Conservation (phyloP, 2,113 vertebrate species). For the Hylia prasina region DNA sequence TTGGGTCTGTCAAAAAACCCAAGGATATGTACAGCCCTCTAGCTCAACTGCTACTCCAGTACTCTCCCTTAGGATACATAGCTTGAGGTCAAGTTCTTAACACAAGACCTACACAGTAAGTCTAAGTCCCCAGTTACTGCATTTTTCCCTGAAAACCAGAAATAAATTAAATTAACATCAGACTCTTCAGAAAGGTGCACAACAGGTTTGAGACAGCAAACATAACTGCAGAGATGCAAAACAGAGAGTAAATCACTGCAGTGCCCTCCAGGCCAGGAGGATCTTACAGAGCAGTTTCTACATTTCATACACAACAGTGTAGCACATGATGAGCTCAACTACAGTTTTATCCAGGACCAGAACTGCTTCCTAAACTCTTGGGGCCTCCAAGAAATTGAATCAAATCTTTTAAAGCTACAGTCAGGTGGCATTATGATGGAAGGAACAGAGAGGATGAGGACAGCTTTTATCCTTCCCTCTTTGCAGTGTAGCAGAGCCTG, state of each 20-base stretch:
- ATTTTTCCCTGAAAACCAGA: neutral
- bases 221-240: neutral
- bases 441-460: neutral
- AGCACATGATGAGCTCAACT: neutral
- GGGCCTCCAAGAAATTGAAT: neutral
- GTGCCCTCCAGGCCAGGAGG: neutral
- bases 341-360: neutral
- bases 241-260: neutral
- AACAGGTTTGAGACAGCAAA: neutral
- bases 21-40: neutral
- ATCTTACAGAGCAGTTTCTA: neutral
- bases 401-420: neutral
- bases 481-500: fast-evolving
- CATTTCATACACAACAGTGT: neutral
- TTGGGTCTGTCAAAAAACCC: neutral
- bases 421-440: neutral
- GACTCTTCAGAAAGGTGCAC: neutral
- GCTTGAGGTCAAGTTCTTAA: neutral
- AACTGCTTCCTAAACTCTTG: neutral
- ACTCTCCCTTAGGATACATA: neutral
- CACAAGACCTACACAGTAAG: neutral
- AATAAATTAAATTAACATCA: neutral
- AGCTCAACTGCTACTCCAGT: neutral
- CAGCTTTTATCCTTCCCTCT: neutral
- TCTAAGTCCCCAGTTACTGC: neutral